Evolutionary conservation across 2,113 vertebrate species (phyloP), one percentile per base, ranked within the genome.

Genomic region (Nyctereutes procyonoides): DNA sequence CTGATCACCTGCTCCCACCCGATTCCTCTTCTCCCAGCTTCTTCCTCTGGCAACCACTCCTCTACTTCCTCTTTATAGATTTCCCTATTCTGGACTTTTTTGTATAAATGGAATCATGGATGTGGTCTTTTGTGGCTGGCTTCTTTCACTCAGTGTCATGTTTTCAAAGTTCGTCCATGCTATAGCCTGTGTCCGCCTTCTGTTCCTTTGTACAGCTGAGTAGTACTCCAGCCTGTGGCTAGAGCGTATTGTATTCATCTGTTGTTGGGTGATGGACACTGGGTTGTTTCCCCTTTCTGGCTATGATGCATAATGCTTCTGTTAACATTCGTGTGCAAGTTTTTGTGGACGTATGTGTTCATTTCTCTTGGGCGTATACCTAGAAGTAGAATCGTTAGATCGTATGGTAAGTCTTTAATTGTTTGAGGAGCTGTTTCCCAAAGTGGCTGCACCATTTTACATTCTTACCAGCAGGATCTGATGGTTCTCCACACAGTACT

Each of bases 281-380:
- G 20, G 51, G 60, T 26, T 65, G 14, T 16, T 28, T 20, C 43
- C 17, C 10, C 30, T 17, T 81, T 85, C 55, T 13, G 48, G 28
- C 48, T 65, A 0, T n/a, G 13, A 19, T 3, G 65, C 51, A 24
- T n/a, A 22, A 12, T 5, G 17, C 9, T 11, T 55, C 20, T 15
- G 4, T 15, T 43, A 51, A n/a, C n/a, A 32, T 22, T 26, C 15
- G 0, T 17, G 30, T 0, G 0, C 4, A 0, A 0, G 3, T 15
- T 55, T 83, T 38, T 11, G 3, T 38, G 58, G 77, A 56, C 0
- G 1, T 43, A 4, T 2, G 7, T 53, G 55, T 93, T 80, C 16
- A 35, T 71, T 69, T 81, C 53, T 93, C 24, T 32, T 5, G 38
- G 13, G 48, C 12, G 7, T 13, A 7, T 11, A 35, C 14, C 1